A percentile compares a stretch with the other conserved stretches of the same genome.
Evolutionary conservation across 2,113 vertebrate species (phyloP).

Genomic region (Calyptomena viridis): DNA sequence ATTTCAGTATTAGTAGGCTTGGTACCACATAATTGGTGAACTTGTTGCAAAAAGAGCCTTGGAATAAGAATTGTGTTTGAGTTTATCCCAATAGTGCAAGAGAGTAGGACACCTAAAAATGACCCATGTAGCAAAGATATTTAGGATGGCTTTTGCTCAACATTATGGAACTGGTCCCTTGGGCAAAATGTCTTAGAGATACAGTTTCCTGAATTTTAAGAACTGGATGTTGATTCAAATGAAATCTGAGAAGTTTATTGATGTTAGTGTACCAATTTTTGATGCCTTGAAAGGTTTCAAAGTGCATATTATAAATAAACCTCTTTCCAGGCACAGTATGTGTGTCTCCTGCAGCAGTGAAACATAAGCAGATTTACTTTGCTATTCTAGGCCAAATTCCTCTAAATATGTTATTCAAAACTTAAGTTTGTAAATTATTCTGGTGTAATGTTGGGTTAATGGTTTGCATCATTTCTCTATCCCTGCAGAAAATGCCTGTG

Average conservation of each 20-base stretch:
- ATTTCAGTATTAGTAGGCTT: not conserved
- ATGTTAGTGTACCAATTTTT: not conserved
- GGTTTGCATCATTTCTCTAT: not conserved
- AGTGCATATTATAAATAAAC: not conserved
- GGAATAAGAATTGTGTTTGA: not conserved
- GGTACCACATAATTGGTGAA: not conserved
- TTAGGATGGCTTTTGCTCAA: not conserved
- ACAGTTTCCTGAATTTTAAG: not conserved
- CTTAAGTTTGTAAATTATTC: not conserved
- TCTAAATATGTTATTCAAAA: not conserved
- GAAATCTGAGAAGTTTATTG: not conserved
- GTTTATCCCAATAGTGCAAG: not conserved
- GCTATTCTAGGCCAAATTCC: not conserved
- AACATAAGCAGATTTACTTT: not conserved
- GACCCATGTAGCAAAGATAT: not conserved
- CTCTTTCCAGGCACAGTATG: not conserved
- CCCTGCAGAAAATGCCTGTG: not conserved
- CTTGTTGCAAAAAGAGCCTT: not conserved
- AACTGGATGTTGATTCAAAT: not conserved
- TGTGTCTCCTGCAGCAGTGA: not conserved
- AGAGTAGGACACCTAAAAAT: not conserved
- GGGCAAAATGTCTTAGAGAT: not conserved
- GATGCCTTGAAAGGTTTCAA: not conserved
- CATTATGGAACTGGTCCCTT: not conserved
- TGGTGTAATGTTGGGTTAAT: not conserved